Base-by-base conservation (phyloP, 2,113 vertebrate species). In the Murina feae region DNA sequence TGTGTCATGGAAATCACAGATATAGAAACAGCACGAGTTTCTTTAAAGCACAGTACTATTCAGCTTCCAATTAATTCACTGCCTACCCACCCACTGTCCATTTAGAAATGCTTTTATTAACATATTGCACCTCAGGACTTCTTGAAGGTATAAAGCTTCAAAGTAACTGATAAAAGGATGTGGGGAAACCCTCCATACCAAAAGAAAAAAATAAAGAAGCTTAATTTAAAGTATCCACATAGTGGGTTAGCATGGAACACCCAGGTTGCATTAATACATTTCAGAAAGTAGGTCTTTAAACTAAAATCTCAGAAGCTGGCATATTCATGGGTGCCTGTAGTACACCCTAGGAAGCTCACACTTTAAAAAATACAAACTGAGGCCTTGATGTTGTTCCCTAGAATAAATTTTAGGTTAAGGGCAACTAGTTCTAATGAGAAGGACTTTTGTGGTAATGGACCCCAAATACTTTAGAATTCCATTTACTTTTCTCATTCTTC, bases 61-160 rank as follows among this genome's bases (percentile, higher is more conserved):
- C 8, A 14, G 55, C 89, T 97, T 94, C 82, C 86, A 97, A 88
- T 96, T 97, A 97, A 94, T 95, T 97, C 60, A 72, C 79, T 93
- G 53, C 93, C 75, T 96, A 60, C 53, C 80, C 79, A 89, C 93
- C 78, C 68, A 92, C 93, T 69, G 89, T 95, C 71, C 53, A 53
- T 89, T 96, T 63, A 49, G 84, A 97, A 95, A 93, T 49, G n/a
- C 80, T 97, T 97, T 94, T 90, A 96, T 96, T 97, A 96, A 95
- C 75, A 85, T 86, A 82, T 21, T 91, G 63, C 60, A 91, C 91
- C 93, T 86, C 83, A 93, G 96, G 95, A 96, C 55, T 95, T 93
- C 84, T 95, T 84, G 72, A 90, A 94, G 76, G 75, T 95, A 23
- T 92, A 79, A 88, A 85, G 28, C 75, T 95, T 95, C 86, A 96